A percentile compares a stretch with the other conserved stretches of the same genome.
Conservation (phyloP, 2,113 vertebrate genomes). For the Alethe diademata region DNA sequence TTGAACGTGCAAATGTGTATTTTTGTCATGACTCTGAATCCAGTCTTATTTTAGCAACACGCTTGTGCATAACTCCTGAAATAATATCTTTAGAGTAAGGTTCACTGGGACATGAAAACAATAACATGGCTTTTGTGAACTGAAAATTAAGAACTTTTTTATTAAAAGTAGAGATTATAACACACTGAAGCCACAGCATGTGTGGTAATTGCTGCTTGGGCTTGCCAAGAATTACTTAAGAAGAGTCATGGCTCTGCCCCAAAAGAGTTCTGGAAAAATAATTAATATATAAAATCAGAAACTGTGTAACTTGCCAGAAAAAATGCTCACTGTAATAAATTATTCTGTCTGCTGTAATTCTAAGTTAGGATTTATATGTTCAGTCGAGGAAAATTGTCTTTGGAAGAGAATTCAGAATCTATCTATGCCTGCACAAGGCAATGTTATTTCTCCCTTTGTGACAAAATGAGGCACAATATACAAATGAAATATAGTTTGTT, state of each 20-base stretch:
- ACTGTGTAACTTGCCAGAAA: background rate
- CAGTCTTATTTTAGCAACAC: background rate
- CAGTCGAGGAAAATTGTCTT: background rate
- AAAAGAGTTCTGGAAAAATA: background rate
- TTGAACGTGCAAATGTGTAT: background rate
- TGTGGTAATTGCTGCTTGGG: background rate
- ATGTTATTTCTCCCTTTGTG: background rate
- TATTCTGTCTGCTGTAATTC: background rate
- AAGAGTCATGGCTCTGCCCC: background rate
- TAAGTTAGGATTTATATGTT: background rate
- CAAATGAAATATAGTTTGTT: background rate
- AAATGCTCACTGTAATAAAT: background rate
- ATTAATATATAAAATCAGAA: background rate
- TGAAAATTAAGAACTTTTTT: background rate
- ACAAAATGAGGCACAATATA: background rate
- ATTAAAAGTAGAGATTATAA: background rate
- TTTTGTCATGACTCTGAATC: background rate
- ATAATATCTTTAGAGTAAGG: background rate
- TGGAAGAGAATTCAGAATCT: background rate
- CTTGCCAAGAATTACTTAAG: background rate
- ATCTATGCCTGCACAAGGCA: background rate
- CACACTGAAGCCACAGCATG: background rate
- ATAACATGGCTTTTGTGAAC: background rate
- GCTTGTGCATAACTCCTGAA: background rate
- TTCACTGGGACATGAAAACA: background rate